Percentiles rank a stretch among this genome's conserved stretches.
These are phyloP conservation scores for Drosophila funebris DNA, from an alignment of 1,140 invertebrate genomes.

Conservation along the genomic window DNA sequence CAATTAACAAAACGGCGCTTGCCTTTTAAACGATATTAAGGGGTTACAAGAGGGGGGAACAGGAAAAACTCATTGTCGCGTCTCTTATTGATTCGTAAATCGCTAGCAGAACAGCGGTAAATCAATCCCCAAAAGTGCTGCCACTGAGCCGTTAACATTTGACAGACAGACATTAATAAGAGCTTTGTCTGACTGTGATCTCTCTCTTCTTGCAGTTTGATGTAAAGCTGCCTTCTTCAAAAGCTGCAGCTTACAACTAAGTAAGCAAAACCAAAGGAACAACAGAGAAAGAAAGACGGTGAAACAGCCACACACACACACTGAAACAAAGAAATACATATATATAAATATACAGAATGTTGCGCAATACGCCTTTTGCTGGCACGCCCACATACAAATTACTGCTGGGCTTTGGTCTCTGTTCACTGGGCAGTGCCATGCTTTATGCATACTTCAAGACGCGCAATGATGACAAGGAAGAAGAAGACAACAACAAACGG, in stretches of 20 bases:
- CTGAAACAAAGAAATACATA: constrained; percentile 13
- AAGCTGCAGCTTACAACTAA: not conserved
- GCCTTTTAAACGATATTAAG: not conserved
- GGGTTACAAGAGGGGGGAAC: not conserved
- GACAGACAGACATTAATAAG: too few species aligned
- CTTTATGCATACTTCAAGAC: constrained; percentile 79
- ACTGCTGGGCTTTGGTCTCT: constrained; percentile 77
- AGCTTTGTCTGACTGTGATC: constrained; percentile 12
- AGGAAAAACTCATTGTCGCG: not conserved
- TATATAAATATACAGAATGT: constrained; percentile 56
- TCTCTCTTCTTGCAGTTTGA: constrained; percentile 32
- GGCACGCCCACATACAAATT: constrained; percentile 77
- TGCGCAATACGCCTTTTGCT: constrained; percentile 66
- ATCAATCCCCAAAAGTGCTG: not conserved
- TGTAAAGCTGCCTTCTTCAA: not conserved
- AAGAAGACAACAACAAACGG: not conserved
- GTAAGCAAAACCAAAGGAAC: not conserved
- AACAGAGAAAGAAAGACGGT: not conserved
- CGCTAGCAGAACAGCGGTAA: not conserved
- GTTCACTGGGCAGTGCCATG: constrained; percentile 80
- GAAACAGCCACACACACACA: not conserved
- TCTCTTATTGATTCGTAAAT: constrained; percentile 20
- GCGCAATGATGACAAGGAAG: constrained; percentile 66
- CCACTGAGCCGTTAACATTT: constrained; percentile 6
- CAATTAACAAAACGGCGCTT: constrained; percentile 3